Evolutionary conservation across 2,888 invertebrate genomes (phyloP), one percentile per base, ranked within the genome.

Genomic region (Liodrosophila aerea): DNA sequence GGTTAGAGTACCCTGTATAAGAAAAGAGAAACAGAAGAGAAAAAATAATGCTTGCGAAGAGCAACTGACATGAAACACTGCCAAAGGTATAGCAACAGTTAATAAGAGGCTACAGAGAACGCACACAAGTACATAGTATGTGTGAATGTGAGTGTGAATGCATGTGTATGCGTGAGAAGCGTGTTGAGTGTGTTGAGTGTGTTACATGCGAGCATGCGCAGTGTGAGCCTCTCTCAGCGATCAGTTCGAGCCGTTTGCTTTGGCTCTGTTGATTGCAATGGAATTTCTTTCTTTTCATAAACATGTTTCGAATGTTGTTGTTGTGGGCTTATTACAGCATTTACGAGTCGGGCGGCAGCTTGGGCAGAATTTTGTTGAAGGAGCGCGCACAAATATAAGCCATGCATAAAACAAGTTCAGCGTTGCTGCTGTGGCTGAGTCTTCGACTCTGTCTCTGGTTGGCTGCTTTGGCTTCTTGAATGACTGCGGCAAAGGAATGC

Each of bases 241-340:
- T 73, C 72, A 43, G n/a, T 33, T 31, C 34, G 53, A n/a, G 52
- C 27, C 40, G 33, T n/a, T 45, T 34, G 59, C 45, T 50, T 54
- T 62, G 60, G 41, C 64, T 66, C 77, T 69, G 73, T 82, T 84
- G 82, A 80, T 84, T 86, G 86, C 77, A 76, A 74, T 85, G 85
- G 85, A 85, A 86, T 85, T 85, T 86, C 86, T 85, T 85, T 86
- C 85, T 86, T 85, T 85, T 78, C 76, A 86, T 82, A 86, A 85
- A 85, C 75, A 78, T 85, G 78, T 80, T 85, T 78, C 71, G 69
- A 70, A 64, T 37, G 50, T 56, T 64, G 61, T 51, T 68, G 53
- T 64, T 63, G 54, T 56, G 64, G 63, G 69, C 74, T 76, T 86
- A 78, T 85, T 86, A 83, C 83, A 81, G 64, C 85, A 86, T 81